Evolutionary conservation across 2,888 invertebrate species (phyloP).

Genomic region (Vannuccia rotundouncinata): DNA sequence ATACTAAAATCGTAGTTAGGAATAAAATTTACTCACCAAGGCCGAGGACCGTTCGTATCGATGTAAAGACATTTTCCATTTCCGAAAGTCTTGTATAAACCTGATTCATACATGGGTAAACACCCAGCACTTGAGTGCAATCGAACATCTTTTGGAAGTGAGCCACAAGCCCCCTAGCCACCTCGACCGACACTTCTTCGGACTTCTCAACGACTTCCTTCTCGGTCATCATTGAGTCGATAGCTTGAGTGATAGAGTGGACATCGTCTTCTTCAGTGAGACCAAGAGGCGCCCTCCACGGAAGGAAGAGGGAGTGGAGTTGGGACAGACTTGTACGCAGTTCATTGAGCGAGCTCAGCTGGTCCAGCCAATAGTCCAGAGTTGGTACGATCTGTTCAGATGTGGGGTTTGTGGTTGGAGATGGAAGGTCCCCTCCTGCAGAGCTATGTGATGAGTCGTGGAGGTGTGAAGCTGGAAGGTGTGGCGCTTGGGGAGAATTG

Average conservation of each 20-base stretch:
- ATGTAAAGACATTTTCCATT: conserved; percentile 39
- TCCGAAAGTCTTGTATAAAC: conserved; percentile 51
- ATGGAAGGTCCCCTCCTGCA: neutral
- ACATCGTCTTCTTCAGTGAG: neutral
- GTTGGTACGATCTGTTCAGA: conserved; percentile 25
- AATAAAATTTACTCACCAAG: neutral
- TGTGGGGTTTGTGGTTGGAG: neutral
- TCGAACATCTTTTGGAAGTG: conserved; percentile 55
- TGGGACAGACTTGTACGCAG: neutral
- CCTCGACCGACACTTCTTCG: neutral
- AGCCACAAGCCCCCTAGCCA: conserved; percentile 45
- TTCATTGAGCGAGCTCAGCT: conserved; percentile 39
- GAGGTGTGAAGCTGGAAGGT: neutral
- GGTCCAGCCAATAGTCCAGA: conserved; percentile 41
- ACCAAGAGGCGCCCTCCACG: neutral
- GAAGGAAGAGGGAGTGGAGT: neutral
- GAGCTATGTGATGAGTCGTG: too few species aligned
- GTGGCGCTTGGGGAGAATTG: neutral
- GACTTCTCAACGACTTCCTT: neutral
- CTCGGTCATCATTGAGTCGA: neutral
- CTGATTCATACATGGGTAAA: conserved; percentile 54
- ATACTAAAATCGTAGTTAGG: neutral
- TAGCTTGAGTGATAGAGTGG: neutral
- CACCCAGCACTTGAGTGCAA: conserved; percentile 48
- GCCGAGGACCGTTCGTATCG: conserved; percentile 2